Evolutionary conservation across 2,113 vertebrate species (phyloP).

Genomic region (Mirounga angustirostris): DNA sequence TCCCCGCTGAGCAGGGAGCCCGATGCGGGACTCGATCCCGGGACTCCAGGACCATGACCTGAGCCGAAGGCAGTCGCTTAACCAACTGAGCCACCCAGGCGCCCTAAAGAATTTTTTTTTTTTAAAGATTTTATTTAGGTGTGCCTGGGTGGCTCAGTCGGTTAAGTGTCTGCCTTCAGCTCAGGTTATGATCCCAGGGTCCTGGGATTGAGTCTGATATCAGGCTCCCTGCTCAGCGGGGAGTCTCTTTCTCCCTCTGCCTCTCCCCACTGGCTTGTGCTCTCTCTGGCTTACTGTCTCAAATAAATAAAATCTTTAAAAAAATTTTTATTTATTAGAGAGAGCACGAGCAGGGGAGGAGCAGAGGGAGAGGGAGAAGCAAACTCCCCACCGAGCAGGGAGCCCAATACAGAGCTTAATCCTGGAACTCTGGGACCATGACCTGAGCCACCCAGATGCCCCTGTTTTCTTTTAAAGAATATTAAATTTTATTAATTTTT

Average conservation of each 20-base stretch:
- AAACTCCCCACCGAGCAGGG: not conserved
- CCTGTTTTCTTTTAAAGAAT: slow-evolving; percentile 56
- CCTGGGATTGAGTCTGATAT: not conserved
- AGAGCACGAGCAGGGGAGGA: not conserved
- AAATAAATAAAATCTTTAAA: too few species aligned
- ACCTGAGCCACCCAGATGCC: not conserved
- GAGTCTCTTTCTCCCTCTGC: not conserved
- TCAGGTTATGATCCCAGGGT: not conserved
- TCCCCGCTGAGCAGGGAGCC: too few species aligned
- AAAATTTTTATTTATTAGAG: not conserved
- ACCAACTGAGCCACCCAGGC: too few species aligned
- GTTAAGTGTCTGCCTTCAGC: too few species aligned
- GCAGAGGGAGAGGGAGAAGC: not conserved
- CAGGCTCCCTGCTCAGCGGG: not conserved
- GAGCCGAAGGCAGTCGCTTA: too few species aligned
- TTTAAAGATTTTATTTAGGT: not conserved
- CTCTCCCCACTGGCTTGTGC: not conserved
- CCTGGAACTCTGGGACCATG: not conserved
- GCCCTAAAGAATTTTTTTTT: slow-evolving; percentile 47
- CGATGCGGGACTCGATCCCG: too few species aligned
- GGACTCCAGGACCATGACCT: too few species aligned
- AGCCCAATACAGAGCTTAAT: not conserved
- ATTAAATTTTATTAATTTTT: slow-evolving; percentile 46
- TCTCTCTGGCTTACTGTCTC: not conserved
- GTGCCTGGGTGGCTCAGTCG: too few species aligned